These are phyloP conservation scores for Mionectes macconnelli DNA, from an alignment of 2,113 vertebrate species.

Conservation along the genomic window DNA sequence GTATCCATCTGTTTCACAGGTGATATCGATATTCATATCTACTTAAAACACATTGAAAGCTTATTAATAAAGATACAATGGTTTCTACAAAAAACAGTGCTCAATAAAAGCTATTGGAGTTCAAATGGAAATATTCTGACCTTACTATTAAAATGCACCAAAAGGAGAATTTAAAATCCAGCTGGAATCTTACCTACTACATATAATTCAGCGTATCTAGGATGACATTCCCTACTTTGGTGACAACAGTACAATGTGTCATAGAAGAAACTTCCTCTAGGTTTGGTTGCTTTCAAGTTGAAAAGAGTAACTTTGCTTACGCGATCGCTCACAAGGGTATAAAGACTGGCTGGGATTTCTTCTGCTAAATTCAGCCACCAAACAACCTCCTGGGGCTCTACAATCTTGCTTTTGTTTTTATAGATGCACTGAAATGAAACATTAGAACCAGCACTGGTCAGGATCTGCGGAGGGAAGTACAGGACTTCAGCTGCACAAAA, in stretches of 20 bases:
- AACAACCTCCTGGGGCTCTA: slow-evolving; percentile 71
- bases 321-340: slow-evolving; percentile 71
- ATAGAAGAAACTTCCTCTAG: slow-evolving; percentile 75
- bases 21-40: slow-evolving; percentile 82
- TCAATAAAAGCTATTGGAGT: background rate
- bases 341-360: slow-evolving; percentile 76
- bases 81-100: background rate
- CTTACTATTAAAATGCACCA: background rate
- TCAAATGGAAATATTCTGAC: background rate
- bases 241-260: slow-evolving; percentile 84
- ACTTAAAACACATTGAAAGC: slow-evolving; percentile 65
- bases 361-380: slow-evolving; percentile 85
- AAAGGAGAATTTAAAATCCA: background rate
- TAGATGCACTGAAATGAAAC: slow-evolving; percentile 85
- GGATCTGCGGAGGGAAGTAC: slow-evolving; percentile 85
- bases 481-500: slow-evolving; percentile 71
- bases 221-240: slow-evolving; percentile 69
- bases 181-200: slow-evolving; percentile 74
- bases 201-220: slow-evolving; percentile 86
- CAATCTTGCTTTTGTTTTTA: slow-evolving; percentile 71
- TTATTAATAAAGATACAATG: slow-evolving; percentile 25
- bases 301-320: slow-evolving; percentile 78
- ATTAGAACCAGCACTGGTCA: slow-evolving; percentile 78
- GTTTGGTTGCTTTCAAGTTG: slow-evolving; percentile 73
- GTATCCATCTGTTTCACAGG: slow-evolving; percentile 85